Percentiles rank a stretch among this genome's conserved stretches.
Conservation (phyloP, 2,113 vertebrate species). For the Cervus canadensis region DNA sequence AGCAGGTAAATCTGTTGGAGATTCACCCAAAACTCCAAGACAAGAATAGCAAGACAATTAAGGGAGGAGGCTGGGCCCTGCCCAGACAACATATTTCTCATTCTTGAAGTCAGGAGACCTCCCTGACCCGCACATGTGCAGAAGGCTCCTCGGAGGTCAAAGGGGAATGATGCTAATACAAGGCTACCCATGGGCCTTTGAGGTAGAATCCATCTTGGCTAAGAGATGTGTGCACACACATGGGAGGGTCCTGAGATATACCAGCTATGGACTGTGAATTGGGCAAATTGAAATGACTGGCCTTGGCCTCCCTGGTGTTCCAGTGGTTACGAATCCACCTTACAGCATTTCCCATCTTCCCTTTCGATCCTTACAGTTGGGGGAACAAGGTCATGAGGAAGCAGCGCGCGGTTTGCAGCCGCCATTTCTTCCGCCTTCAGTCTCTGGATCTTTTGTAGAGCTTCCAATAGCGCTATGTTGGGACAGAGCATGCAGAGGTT, state of each 20-base stretch:
- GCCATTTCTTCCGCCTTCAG: too few relatives aligned
- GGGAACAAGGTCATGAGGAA: too few relatives aligned
- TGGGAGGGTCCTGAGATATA: background rate
- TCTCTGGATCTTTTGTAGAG: too few relatives aligned
- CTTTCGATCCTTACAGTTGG: too few relatives aligned
- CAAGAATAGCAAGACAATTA: background rate
- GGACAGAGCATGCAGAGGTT: too few relatives aligned
- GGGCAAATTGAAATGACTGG: background rate
- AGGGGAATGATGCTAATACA: background rate
- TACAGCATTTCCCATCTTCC: background rate
- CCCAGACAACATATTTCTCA: background rate
- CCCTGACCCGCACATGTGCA: fast-evolving
- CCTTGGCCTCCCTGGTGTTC: background rate
- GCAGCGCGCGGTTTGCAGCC: too few relatives aligned
- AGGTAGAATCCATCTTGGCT: background rate
- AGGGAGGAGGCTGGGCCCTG: background rate
- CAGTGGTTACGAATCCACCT: background rate
- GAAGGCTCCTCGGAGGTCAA: background rate
- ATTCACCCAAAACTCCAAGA: background rate
- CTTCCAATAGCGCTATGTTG: too few relatives aligned
- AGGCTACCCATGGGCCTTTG: background rate
- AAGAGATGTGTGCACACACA: background rate
- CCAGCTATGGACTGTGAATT: background rate
- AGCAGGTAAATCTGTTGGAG: background rate
- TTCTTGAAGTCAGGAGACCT: background rate